Evolutionary conservation across 2,113 vertebrate genomes (phyloP), one percentile per base, ranked within the genome.

Genomic region (Suricata suricatta): DNA sequence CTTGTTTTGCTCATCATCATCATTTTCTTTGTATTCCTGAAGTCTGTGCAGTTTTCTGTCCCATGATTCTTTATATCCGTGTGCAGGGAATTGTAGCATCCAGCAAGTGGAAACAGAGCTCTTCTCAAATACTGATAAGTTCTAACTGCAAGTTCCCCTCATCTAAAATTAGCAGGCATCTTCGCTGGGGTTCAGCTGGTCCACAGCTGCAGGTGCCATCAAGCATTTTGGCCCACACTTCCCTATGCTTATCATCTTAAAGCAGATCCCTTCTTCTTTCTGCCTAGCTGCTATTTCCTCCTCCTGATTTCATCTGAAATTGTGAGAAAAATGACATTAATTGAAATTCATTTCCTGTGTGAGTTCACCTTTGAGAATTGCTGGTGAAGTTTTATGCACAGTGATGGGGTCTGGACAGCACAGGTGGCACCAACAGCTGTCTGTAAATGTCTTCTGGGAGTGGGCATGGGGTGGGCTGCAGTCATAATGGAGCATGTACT

Each of bases 401-500:
- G 15, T 38, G 35, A 8, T 11, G 25, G 82, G 33, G 35, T 60
- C 19, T 72, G 77, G n/a, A 1, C 1, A 27, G 23, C 41, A 50
- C 35, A 33, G 6, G 0, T 7, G 16, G 16, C 81, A 60, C 31
- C 33, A 16, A 31, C 5, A 47, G 31, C 38, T 9, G 14, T 7
- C 4, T 0, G 21, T 0, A 19, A 76, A 15, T 77, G 71, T 84
- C 80, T 79, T 29, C 44, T 21, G 52, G 33, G 50, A 10, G 33
- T 17, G 7, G 38, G 44, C 38, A 29, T 0, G 2, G 44, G 44
- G 19, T 17, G 57, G 31, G 41, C 12, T 21, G 38, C 4, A 1
- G 10, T 35, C 47, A 25, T 0, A 17, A 15, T 0, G 3, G 17
- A 66, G 38, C 7, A 17, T 0, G 0, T 31, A 17, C 54, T 19